A percentile compares a stretch with the other conserved stretches of the same genome.
phyloP scores from a whole-genome alignment of 1,140 invertebrate species.

The Archivesica marissinica region DNA sequence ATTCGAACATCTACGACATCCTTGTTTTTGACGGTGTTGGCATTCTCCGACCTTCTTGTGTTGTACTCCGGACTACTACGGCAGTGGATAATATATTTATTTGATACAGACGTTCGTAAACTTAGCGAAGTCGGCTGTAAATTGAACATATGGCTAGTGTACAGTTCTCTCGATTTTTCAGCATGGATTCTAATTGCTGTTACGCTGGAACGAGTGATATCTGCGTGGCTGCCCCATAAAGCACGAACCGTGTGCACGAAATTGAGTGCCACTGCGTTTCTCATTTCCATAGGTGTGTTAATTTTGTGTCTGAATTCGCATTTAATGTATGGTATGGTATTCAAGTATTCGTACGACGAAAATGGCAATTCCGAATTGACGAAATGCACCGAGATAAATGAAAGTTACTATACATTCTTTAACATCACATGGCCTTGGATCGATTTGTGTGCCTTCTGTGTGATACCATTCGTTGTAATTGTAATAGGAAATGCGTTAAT shows the following conservation, averaged over 20 bases:
- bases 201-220: slow-evolving; percentile 73
- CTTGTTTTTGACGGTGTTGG: slow-evolving; percentile 65
- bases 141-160: slow-evolving; percentile 69
- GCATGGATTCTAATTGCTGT: slow-evolving; percentile 76
- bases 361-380: neutral
- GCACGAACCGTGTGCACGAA: slow-evolving; percentile 61
- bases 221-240: slow-evolving; percentile 69
- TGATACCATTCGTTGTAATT: slow-evolving; percentile 49
- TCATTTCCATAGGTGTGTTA: slow-evolving; percentile 52
- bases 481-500: slow-evolving; percentile 44
- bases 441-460: slow-evolving; percentile 50
- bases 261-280: slow-evolving; percentile 41
- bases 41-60: slow-evolving; percentile 67
- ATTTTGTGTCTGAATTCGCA: slow-evolving; percentile 68
- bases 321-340: slow-evolving; percentile 62
- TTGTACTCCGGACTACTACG: slow-evolving; percentile 71
- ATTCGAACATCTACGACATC: slow-evolving; percentile 56
- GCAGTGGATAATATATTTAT: slow-evolving; percentile 64
- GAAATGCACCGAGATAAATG: slow-evolving; percentile 33
- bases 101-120: slow-evolving; percentile 63
- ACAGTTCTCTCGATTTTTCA: slow-evolving; percentile 67
- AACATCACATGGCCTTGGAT: slow-evolving; percentile 60
- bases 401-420: slow-evolving; percentile 39
- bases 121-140: slow-evolving; percentile 59
- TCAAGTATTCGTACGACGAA: neutral